Conservation (phyloP, 2,113 vertebrate genomes). For the Elephantulus edwardii region DNA sequence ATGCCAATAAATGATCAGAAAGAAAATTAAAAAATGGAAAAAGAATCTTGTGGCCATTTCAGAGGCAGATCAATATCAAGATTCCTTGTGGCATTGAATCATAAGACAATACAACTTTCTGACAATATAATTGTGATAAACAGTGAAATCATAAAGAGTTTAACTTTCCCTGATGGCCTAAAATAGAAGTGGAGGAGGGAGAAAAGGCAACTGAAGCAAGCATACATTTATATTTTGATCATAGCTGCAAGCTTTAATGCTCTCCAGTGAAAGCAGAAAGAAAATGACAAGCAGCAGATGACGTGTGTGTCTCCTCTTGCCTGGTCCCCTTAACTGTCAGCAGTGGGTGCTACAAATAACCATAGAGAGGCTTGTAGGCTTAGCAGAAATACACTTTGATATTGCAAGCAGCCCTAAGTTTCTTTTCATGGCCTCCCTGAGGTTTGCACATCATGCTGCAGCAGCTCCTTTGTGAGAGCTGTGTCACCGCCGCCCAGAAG, state of each 20-base stretch:
- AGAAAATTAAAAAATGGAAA: background rate
- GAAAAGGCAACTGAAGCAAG: background rate
- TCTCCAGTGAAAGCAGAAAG: background rate
- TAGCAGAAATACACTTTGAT: background rate
- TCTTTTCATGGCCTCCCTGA: background rate
- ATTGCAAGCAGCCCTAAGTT: background rate
- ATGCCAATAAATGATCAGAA: background rate
- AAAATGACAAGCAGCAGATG: background rate
- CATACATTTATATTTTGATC: background rate
- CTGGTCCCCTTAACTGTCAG: background rate
- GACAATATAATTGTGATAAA: background rate
- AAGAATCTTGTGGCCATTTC: background rate
- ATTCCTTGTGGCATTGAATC: background rate
- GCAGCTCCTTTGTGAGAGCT: background rate
- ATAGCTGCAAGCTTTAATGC: background rate
- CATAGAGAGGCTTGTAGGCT: background rate
- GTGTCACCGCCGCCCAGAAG: background rate
- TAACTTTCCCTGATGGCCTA: background rate
- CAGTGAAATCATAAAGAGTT: background rate
- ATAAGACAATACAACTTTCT: background rate
- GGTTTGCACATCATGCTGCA: background rate
- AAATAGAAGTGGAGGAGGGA: background rate
- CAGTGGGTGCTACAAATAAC: background rate
- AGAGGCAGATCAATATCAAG: background rate
- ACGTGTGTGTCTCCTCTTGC: background rate